Conservation (phyloP, 2,888 invertebrate species). For the Neoitamus cyanurus region DNA sequence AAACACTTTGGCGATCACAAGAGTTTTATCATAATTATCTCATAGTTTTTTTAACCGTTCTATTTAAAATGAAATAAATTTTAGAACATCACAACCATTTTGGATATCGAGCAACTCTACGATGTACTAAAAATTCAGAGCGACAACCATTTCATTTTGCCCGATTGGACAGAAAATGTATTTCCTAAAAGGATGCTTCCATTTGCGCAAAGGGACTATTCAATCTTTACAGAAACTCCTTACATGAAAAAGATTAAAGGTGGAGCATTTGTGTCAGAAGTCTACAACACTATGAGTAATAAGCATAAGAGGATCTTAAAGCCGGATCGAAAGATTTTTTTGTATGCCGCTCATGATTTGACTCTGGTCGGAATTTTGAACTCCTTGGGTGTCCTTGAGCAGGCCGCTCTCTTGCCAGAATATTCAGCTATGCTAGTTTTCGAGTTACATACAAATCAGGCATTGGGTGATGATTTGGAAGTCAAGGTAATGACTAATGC, state of each 20-base stretch:
- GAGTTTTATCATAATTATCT: no score
- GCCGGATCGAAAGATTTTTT: conserved; percentile 68
- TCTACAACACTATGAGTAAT: conserved; percentile 70
- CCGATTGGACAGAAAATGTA: background rate
- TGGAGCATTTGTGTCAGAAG: conserved; percentile 76
- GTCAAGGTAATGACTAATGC: no score
- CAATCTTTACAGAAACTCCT: conserved; percentile 73
- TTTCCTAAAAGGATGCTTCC: conserved; percentile 57
- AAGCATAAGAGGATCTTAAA: conserved; percentile 61
- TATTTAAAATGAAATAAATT: background rate
- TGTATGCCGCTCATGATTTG: conserved; percentile 82
- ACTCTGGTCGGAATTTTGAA: conserved; percentile 77
- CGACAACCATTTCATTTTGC: background rate
- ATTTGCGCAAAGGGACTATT: conserved; percentile 71
- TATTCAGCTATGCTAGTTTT: conserved; percentile 77
- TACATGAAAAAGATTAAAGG: conserved; percentile 74
- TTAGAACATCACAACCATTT: background rate
- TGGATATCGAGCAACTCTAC: background rate
- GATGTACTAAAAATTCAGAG: background rate
- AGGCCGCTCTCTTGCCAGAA: conserved; percentile 70
- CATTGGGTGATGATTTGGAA: conserved; percentile 59
- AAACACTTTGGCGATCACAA: no score
- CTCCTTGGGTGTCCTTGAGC: conserved; percentile 73
- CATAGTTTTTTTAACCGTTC: no score
- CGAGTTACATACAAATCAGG: conserved; percentile 71